Conservation (phyloP, 53 echinoderm and acorn worm genomes). For the Astropecten irregularis region DNA sequence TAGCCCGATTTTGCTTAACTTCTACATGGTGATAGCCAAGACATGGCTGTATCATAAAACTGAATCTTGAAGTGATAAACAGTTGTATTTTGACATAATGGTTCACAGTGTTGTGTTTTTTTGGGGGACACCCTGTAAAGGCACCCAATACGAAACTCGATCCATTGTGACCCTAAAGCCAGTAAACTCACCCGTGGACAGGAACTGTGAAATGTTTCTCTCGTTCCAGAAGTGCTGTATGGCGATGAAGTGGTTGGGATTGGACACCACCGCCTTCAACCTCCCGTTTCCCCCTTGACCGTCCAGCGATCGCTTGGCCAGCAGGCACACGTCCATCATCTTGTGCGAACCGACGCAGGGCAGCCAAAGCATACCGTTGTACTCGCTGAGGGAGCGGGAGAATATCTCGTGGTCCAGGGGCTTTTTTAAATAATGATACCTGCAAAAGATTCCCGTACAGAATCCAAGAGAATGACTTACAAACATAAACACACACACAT, state of each 20-base stretch:
- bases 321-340: slow-evolving; percentile 19
- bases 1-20: no score
- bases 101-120: no score
- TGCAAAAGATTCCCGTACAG: background rate
- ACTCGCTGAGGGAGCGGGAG: background rate
- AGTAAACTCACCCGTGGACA: slow-evolving; percentile 61
- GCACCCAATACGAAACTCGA: no score
- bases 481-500: no score
- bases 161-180: no score
- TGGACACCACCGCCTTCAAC: slow-evolving; percentile 16
- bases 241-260: slow-evolving; percentile 59
- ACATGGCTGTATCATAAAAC: no score
- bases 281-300: background rate
- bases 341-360: slow-evolving; percentile 27
- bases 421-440: background rate
- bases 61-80: no score
- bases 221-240: slow-evolving; percentile 65
- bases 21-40: no score
- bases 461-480: background rate
- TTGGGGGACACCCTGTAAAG: no score
- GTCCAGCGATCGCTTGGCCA: slow-evolving; percentile 20
- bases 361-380: slow-evolving; percentile 33
- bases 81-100: background rate
- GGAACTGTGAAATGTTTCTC: slow-evolving; percentile 44
- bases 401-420: background rate